Percentiles rank a stretch among this genome's conserved stretches.
Evolutionary conservation across 2,797 vertebrate species (phyloP).

Genomic region (Cyprinella venusta): DNA sequence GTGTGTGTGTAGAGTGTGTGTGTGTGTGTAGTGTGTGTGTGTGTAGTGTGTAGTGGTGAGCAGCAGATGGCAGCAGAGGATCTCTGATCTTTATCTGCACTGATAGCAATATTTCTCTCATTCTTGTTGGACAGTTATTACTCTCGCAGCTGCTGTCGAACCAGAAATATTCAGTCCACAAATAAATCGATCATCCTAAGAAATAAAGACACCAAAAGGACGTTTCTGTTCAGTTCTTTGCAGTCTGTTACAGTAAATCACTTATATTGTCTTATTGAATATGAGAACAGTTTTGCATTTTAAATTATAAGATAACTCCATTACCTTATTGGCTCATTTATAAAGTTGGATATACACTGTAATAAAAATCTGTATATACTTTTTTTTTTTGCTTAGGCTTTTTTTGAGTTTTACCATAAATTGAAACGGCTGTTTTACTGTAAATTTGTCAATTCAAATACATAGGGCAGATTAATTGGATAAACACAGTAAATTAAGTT

Average conservation of each 20-base stretch:
- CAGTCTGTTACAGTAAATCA: neutral
- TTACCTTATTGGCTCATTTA: neutral
- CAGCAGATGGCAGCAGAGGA: constrained; percentile 36
- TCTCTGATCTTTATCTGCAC: neutral
- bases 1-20: neutral
- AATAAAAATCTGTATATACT: too few species aligned
- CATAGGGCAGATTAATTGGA: too few species aligned
- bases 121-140: too few species aligned
- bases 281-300: neutral
- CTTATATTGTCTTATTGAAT: neutral
- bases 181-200: neutral
- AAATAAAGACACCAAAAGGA: neutral
- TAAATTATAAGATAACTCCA: neutral
- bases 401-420: too few species aligned
- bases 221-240: too few species aligned
- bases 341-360: neutral
- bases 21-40: neutral
- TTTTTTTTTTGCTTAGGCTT: too few species aligned
- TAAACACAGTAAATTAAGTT: too few species aligned
- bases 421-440: neutral
- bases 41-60: neutral
- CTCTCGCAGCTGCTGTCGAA: too few species aligned
- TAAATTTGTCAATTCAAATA: too few species aligned
- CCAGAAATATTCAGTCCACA: neutral
- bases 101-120: neutral